These are phyloP conservation scores for Lasioglossum lativentre DNA, from an alignment of 2,888 invertebrate species.

Conservation along the genomic window DNA sequence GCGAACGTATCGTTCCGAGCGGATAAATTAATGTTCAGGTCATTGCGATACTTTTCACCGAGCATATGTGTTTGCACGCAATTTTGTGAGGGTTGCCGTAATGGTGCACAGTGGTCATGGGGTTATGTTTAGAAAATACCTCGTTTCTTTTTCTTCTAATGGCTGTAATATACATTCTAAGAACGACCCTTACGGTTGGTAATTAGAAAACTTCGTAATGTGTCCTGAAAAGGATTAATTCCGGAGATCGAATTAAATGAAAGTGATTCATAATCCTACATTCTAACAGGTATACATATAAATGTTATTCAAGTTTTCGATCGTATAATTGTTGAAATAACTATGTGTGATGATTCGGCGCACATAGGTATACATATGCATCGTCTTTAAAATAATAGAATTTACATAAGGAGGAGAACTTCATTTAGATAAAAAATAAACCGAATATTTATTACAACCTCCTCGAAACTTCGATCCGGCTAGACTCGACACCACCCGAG, in stretches of 20 bases:
- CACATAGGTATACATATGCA: too few species aligned
- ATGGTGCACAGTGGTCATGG: neutral
- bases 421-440: too few species aligned
- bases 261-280: too few species aligned
- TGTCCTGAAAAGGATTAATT: too few species aligned
- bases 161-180: neutral
- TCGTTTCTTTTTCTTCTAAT: neutral
- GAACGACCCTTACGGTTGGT: neutral
- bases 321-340: too few species aligned
- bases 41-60: neutral
- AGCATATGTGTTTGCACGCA: neutral
- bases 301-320: too few species aligned
- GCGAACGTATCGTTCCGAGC: conserved; percentile 1
- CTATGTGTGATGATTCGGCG: too few species aligned
- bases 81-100: neutral
- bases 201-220: neutral
- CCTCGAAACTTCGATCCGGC: neutral
- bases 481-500: neutral
- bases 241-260: too few species aligned
- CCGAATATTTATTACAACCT: neutral
- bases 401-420: too few species aligned
- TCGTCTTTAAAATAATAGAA: too few species aligned
- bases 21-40: conserved; percentile 27
- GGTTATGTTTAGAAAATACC: neutral
- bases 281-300: too few species aligned